Conservation (phyloP, 2,888 invertebrate species). For the Temnothorax ravouxi region DNA sequence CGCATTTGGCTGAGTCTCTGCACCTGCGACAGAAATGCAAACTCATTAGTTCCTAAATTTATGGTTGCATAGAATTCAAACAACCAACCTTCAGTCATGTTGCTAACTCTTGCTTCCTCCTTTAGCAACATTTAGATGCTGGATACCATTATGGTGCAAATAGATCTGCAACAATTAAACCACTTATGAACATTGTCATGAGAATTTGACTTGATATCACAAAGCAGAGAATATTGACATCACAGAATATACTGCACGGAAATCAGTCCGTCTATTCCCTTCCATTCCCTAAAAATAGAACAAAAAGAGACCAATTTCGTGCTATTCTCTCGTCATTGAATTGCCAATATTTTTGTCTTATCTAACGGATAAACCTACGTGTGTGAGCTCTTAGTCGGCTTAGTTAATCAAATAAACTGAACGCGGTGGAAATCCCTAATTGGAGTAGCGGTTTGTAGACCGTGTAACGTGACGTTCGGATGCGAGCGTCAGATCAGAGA, state of each 20-base stretch:
- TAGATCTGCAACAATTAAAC: slow-evolving; percentile 65
- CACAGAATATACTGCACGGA: not conserved
- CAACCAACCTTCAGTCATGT: slow-evolving; percentile 85
- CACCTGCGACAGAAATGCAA: slow-evolving; percentile 71
- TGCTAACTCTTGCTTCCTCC: slow-evolving; percentile 80
- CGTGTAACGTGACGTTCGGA: slow-evolving; percentile 45
- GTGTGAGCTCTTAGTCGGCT: not conserved
- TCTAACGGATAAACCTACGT: slow-evolving; percentile 14
- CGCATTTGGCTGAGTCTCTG: slow-evolving; percentile 81
- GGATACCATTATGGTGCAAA: slow-evolving; percentile 75
- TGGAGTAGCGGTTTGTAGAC: slow-evolving; percentile 32
- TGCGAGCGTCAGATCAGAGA: not conserved
- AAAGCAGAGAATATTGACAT: not conserved
- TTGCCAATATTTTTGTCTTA: not conserved
- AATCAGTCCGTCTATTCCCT: not conserved
- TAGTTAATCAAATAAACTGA: not conserved
- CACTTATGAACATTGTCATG: not conserved
- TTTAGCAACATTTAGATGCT: slow-evolving; percentile 81
- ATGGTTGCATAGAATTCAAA: slow-evolving; percentile 14
- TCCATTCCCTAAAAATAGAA: not conserved
- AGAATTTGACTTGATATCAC: not conserved
- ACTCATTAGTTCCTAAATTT: slow-evolving; percentile 2
- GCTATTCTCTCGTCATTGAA: not conserved
- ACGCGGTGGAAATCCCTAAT: not conserved
- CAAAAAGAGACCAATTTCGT: not conserved